These are phyloP conservation scores for Apis florea DNA, from an alignment of 1,140 invertebrate species.

Conservation along the genomic window DNA sequence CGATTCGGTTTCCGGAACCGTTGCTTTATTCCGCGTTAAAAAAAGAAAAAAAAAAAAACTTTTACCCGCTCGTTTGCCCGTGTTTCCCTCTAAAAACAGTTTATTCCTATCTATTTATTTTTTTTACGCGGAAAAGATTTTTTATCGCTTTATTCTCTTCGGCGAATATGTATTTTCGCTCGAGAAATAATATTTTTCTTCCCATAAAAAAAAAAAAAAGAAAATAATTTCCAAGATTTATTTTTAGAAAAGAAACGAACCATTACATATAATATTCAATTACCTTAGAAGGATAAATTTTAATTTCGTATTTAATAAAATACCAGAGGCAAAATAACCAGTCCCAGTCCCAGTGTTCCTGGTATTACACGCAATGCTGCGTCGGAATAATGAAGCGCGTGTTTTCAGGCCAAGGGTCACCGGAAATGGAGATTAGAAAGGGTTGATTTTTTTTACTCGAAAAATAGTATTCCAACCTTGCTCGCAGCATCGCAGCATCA, in stretches of 20 bases:
- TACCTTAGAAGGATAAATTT: neutral
- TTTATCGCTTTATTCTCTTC: too few species aligned
- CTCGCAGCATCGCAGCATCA: too few species aligned
- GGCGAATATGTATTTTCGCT: too few species aligned
- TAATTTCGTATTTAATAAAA: neutral
- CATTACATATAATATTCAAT: too few species aligned
- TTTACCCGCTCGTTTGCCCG: too few species aligned
- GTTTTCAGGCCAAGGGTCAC: neutral
- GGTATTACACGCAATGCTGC: neutral
- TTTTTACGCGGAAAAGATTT: too few species aligned
- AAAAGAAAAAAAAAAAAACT: neutral
- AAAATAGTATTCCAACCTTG: neutral
- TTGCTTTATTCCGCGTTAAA: neutral
- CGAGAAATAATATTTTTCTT: too few species aligned
- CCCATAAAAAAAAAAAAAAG: too few species aligned
- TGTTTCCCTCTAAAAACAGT: too few species aligned
- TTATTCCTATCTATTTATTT: too few species aligned
- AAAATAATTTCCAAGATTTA: neutral
- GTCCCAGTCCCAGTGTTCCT: neutral
- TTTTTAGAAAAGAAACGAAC: too few species aligned
- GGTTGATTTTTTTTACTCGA: neutral
- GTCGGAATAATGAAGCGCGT: neutral
- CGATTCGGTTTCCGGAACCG: neutral
- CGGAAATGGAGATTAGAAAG: conserved; percentile 4
- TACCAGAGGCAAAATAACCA: neutral